Conservation (phyloP, 1,140 invertebrate species). For the Melipona quadrifasciata region DNA sequence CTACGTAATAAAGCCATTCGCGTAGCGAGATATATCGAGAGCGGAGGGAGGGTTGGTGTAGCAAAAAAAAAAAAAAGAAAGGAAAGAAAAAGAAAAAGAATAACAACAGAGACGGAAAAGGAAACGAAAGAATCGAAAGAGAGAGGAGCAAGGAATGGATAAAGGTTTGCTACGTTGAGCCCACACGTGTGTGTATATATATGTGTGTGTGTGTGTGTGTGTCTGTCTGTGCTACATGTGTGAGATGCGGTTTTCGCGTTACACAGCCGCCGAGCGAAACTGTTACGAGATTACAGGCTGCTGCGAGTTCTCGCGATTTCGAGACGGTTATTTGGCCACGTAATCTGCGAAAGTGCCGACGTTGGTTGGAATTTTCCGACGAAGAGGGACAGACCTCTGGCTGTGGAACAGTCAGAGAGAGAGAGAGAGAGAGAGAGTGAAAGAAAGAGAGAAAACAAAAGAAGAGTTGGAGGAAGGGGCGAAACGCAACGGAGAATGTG, state of each 20-base stretch:
- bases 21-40: neutral
- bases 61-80: neutral
- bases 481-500: slow-evolving; percentile 25
- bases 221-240: neutral
- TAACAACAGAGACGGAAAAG: too few relatives aligned
- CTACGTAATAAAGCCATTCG: slow-evolving; percentile 14
- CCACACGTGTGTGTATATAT: too few relatives aligned
- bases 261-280: slow-evolving; percentile 1
- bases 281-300: slow-evolving; percentile 33
- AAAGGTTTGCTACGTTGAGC: too few relatives aligned
- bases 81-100: neutral
- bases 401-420: neutral
- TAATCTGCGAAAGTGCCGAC: slow-evolving; percentile 55
- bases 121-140: neutral
- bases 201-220: neutral
- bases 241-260: slow-evolving; percentile 1
- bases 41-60: too few relatives aligned
- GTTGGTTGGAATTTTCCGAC: slow-evolving; percentile 51
- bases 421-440: neutral
- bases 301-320: slow-evolving; percentile 46
- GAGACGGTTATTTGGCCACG: slow-evolving; percentile 45
- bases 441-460: neutral
- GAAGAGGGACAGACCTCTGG: neutral
- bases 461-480: neutral
- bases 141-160: too few relatives aligned